Base-by-base conservation (phyloP, 2,113 vertebrate species). In the Mesoclemmys tuberculata region DNA sequence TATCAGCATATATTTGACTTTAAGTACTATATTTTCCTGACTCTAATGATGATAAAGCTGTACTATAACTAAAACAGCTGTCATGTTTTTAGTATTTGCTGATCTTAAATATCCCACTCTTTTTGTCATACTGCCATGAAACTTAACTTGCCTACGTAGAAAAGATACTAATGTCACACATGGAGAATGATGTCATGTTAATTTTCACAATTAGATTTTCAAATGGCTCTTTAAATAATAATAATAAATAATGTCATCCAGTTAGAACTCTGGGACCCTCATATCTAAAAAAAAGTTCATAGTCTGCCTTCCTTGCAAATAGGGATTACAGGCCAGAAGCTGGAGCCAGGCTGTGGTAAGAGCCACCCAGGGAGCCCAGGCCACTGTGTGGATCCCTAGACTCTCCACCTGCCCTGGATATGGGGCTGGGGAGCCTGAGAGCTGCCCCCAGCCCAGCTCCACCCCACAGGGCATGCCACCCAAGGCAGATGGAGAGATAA, bases 31-130 rank as follows among this genome's bases (percentile, higher is more conserved):
- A 74, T 6, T 7, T 91, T 94, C 79, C 87, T 79, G 71, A 89
- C 75, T 16, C 5, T 7, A 95, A 88, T 44, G 91, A 48, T 91
- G 79, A 80, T 95, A 56, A 80, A 97, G 84, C 54, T 4, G 82
- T 49, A 12, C 10, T 78, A 82, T 35, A 78, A 61, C 8, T 56
- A 86, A 93, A 92, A 90, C 8, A 19, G 8, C 44, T 94, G 82
- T 38, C 89, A 54, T 87, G 85, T 58, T 90, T 80, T 74, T 92
- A 86, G 8, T n/a, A 87, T 87, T 93, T 92, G 89, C 8, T 82
- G 83, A 41, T 88, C 51, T 93, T 93, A 93, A 93, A 82, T 84
- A 89, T 46, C 54, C 75, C 35, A 85, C 16, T 3, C 27, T 55
- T 5, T 88, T 3, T 71, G 41, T 81, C 54, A 35, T 87, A 75